These are phyloP conservation scores for Drosophila simulans DNA, from an alignment of 1,140 invertebrate genomes.

Conservation along the genomic window DNA sequence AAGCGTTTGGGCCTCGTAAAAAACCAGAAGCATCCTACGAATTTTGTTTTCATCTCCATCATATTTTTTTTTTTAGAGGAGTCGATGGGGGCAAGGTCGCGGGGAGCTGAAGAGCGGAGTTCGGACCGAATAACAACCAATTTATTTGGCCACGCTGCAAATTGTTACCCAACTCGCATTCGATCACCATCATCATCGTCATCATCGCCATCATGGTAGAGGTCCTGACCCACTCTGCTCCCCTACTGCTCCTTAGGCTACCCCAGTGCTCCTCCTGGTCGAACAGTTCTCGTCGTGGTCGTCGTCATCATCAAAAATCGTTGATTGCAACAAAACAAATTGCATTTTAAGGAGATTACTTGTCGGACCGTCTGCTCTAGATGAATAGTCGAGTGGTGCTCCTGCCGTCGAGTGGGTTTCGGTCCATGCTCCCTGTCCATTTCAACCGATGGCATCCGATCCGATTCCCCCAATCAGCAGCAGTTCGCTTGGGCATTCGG, in stretches of 20 bases:
- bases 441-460: not conserved
- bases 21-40: constrained; percentile 71
- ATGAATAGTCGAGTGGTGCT: constrained; percentile 56
- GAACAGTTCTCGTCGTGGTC: constrained; percentile 3
- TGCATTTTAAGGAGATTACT: constrained; percentile 81
- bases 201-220: constrained; percentile 14
- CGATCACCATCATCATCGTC: constrained; percentile 66
- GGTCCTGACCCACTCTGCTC: constrained; percentile 15
- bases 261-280: constrained; percentile 12
- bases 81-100: not conserved
- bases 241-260: not conserved
- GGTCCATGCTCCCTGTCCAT: constrained; percentile 4
- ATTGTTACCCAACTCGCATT: constrained; percentile 79
- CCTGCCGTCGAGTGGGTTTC: constrained; percentile 20
- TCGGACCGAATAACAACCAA: constrained; percentile 73
- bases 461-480: constrained; percentile 5
- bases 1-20: constrained; percentile 75
- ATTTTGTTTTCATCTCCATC: constrained; percentile 70
- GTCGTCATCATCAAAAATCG: constrained; percentile 79
- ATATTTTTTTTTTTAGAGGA: constrained; percentile 19
- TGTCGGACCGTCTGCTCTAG: constrained; percentile 56
- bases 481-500: constrained; percentile 11
- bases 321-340: constrained; percentile 83
- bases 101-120: not conserved
- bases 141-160: constrained; percentile 80